Percentiles rank a stretch among this genome's conserved stretches.
These are phyloP conservation scores for Anolis carolinensis DNA, from an alignment of 2,113 vertebrate genomes.

Conservation along the genomic window DNA sequence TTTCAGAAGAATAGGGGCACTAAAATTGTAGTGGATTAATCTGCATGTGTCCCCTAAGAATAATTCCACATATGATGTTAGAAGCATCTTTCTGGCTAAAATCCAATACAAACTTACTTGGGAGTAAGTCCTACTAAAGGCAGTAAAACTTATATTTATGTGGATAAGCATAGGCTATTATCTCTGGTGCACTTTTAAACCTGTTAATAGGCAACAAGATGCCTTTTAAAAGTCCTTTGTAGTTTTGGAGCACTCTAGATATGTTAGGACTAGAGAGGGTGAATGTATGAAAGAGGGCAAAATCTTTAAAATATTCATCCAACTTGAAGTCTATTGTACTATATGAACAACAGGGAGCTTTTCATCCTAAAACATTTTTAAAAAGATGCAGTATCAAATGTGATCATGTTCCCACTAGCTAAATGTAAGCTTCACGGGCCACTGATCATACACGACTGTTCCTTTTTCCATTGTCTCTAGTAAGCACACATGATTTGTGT, in stretches of 20 bases:
- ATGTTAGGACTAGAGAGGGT: neutral
- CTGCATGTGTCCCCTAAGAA: neutral
- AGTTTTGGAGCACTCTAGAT: neutral
- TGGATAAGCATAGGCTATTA: neutral
- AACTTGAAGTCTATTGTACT: neutral
- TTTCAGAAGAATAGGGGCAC: neutral
- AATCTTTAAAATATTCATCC: neutral
- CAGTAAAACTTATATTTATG: neutral
- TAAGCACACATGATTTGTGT: slow-evolving; percentile 49
- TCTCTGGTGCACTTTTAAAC: neutral
- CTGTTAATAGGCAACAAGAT: neutral
- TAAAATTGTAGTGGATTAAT: neutral
- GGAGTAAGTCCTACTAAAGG: neutral
- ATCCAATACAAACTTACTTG: neutral
- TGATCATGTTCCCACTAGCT: neutral
- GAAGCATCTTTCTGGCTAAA: neutral
- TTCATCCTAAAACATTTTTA: neutral
- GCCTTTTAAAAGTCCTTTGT: neutral
- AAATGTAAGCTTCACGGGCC: neutral
- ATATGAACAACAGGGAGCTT: neutral
- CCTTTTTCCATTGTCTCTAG: neutral
- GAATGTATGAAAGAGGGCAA: neutral
- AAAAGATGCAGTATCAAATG: neutral
- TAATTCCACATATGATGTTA: neutral
- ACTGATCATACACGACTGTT: neutral